Percentiles rank a stretch among this genome's conserved stretches.
Conservation (phyloP, 1,140 invertebrate genomes). For the Orius laevigatus region DNA sequence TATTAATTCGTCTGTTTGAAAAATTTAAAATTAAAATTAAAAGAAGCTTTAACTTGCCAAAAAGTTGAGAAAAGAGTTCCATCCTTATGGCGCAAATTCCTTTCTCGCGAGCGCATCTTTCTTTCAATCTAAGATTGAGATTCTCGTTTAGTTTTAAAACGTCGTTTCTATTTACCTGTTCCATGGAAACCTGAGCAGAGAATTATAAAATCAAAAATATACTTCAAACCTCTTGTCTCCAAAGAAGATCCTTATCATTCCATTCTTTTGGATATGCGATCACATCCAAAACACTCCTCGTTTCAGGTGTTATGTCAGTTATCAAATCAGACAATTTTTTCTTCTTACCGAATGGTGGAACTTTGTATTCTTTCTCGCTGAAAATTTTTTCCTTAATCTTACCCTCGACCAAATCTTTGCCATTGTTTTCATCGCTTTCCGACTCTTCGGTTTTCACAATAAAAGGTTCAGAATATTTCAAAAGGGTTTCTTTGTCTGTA, state of each 20-base stretch:
- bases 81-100: constrained; percentile 90
- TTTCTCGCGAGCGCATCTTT: constrained; percentile 86
- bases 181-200: constrained; percentile 9
- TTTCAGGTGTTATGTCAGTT: constrained; percentile 49
- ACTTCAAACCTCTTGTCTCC: constrained; percentile 66
- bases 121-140: constrained; percentile 75
- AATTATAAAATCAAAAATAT: neutral
- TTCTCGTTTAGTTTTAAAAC: constrained; percentile 92
- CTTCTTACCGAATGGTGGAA: too few species aligned
- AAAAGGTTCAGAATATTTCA: constrained; percentile 7
- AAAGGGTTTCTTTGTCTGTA: constrained; percentile 2
- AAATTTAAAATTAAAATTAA: constrained; percentile 7
- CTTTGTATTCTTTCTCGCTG: too few species aligned
- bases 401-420: too few species aligned
- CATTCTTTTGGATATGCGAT: constrained; percentile 90
- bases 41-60: constrained; percentile 51
- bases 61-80: constrained; percentile 91
- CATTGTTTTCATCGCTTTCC: neutral
- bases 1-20: constrained; percentile 65
- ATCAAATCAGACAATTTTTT: constrained; percentile 17
- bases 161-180: constrained; percentile 84
- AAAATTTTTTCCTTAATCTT: too few species aligned
- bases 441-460: neutral
- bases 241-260: constrained; percentile 74
- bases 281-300: constrained; percentile 87